Percentiles rank a stretch among this genome's conserved stretches.
Evolutionary conservation across 2,113 vertebrate species (phyloP).

Genomic region (rabbit (Oryctolagus cuniculus)): mOryCun1.1 NC_091449.1:38194501-38195000

Average conservation of each 20-base stretch:
- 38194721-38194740: background rate
- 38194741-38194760: background rate
- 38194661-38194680: background rate
- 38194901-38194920: background rate
- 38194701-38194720: background rate
- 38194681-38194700: too few relatives aligned
- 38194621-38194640: fast-evolving
- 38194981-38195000: background rate
- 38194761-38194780: background rate
- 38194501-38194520: fast-evolving
- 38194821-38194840: fast-evolving
- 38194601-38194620: fast-evolving
- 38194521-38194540: background rate
- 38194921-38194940: background rate
- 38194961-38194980: background rate
- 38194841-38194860: background rate
- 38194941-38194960: background rate
- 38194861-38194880: background rate
- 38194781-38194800: background rate
- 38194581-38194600: fast-evolving
- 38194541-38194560: too few relatives aligned
- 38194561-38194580: background rate
- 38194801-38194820: background rate
- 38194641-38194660: background rate
- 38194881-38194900: background rate